Conservation (phyloP, 2,113 vertebrate species). For the Charina bottae region DNA sequence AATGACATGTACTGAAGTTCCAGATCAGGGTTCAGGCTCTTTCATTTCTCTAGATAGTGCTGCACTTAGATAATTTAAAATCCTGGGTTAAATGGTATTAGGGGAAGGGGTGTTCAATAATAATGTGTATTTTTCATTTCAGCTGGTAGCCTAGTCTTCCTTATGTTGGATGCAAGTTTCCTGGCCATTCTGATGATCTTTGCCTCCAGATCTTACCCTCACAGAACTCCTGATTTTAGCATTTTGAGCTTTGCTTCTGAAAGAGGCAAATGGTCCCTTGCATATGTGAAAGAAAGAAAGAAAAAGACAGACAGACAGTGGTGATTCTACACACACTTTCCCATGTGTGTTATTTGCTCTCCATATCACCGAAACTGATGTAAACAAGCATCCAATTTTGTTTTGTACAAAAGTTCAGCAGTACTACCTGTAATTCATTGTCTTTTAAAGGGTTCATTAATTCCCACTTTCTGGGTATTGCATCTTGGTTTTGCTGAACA, state of each 20-base stretch:
- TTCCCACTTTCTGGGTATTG: conserved; percentile 19
- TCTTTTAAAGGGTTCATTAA: background rate
- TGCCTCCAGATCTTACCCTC: background rate
- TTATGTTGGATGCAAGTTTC: background rate
- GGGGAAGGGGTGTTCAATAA: background rate
- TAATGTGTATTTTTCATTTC: background rate
- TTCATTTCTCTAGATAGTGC: background rate
- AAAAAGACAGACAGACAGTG: background rate
- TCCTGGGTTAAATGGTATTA: background rate
- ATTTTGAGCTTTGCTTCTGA: background rate
- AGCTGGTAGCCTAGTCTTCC: background rate
- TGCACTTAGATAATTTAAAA: background rate
- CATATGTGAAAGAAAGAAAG: background rate
- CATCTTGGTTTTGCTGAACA: conserved; percentile 28
- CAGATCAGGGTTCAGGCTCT: background rate
- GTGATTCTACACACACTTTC: background rate
- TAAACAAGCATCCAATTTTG: conserved; percentile 27
- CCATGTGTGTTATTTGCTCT: background rate
- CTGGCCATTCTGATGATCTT: no score
- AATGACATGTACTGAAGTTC: background rate
- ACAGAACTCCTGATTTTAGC: background rate
- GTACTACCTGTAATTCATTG: background rate
- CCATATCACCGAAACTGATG: background rate
- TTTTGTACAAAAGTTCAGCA: conserved; percentile 44
- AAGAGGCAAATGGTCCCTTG: background rate